Evolutionary conservation across 1,140 invertebrate species (phyloP).

Genomic region (Andricus grossulariae): DNA sequence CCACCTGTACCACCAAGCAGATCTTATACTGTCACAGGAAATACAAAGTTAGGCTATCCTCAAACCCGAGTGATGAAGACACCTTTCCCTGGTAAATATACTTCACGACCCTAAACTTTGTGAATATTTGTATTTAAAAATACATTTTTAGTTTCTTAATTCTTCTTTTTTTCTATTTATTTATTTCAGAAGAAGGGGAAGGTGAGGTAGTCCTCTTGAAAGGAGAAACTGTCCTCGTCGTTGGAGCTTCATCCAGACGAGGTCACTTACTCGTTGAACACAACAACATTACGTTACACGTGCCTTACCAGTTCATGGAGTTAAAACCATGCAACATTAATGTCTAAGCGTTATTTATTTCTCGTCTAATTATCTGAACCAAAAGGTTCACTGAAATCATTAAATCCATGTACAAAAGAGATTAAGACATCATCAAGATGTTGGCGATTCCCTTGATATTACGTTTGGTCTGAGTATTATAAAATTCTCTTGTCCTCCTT

Average conservation of each 20-base stretch:
- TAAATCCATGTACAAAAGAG: slow-evolving; percentile 18
- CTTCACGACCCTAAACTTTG: slow-evolving; percentile 6
- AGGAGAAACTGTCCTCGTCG: slow-evolving; percentile 88
- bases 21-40: slow-evolving; percentile 92
- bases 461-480: slow-evolving; percentile 40
- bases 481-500: slow-evolving; percentile 39
- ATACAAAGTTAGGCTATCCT: slow-evolving; percentile 94
- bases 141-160: neutral
- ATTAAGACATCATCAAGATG: neutral
- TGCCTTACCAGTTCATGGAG: slow-evolving; percentile 92
- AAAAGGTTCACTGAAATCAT: neutral
- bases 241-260: slow-evolving; percentile 86
- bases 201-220: slow-evolving; percentile 82
- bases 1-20: slow-evolving; percentile 92
- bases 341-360: slow-evolving; percentile 63
- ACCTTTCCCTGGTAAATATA: slow-evolving; percentile 84
- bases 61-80: slow-evolving; percentile 94
- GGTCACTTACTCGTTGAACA: slow-evolving; percentile 91
- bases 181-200: slow-evolving; percentile 77
- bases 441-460: slow-evolving; percentile 35
- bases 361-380: neutral
- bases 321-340: slow-evolving; percentile 79
- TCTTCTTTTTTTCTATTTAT: slow-evolving; percentile 25
- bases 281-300: slow-evolving; percentile 86
- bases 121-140: slow-evolving; percentile 9